phyloP scores from a whole-genome alignment of 2,113 vertebrate genomes.

The Benitochromis conjunctus region DNA sequence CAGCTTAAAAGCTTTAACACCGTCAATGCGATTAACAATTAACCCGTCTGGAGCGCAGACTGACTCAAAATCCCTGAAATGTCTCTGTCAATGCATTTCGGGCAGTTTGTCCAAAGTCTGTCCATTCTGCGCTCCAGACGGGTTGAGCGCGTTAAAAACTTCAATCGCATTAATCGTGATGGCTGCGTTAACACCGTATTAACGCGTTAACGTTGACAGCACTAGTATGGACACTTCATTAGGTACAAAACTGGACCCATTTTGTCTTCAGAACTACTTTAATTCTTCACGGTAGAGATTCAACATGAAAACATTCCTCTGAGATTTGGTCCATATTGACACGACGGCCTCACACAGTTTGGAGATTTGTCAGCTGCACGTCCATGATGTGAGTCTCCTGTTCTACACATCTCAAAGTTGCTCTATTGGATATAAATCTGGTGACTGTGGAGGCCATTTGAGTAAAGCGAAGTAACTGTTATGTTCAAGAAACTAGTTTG shows the following conservation, averaged over 20 bases:
- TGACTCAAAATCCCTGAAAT: no score
- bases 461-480: not conserved
- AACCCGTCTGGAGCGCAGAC: no score
- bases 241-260: not conserved
- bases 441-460: not conserved
- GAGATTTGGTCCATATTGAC: fast-evolving
- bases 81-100: no score
- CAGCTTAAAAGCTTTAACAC: no score
- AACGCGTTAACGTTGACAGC: no score
- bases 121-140: no score
- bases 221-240: fast-evolving
- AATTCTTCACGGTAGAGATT: not conserved
- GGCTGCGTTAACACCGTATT: no score
- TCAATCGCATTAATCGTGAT: no score
- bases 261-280: not conserved
- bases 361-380: no score
- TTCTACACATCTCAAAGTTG: not conserved
- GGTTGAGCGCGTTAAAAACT: no score
- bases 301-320: not conserved
- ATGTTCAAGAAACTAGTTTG: not conserved
- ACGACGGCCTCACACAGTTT: not conserved
- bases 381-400: not conserved
- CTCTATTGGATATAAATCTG: not conserved
- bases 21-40: no score
- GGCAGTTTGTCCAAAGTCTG: no score